Percentiles rank a stretch among this genome's conserved stretches.
Conservation (phyloP, 37 sponge, comb jelly and placozoan species). For the Dysidea cf. avara region DNA sequence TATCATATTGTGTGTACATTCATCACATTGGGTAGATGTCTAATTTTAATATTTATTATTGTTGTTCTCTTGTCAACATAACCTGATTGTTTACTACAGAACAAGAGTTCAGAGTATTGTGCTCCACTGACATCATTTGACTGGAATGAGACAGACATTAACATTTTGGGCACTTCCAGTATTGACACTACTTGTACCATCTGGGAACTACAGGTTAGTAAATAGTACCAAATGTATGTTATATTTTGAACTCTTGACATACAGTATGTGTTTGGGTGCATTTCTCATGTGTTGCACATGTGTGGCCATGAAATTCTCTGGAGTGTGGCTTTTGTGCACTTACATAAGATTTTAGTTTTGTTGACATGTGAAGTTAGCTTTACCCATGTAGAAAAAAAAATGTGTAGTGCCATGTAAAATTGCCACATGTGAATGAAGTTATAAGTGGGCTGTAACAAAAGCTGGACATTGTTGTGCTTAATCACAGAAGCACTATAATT, state of each 20-base stretch:
- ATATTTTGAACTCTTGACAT: neutral
- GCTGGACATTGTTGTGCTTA: too few relatives aligned
- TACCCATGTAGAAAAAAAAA: too few relatives aligned
- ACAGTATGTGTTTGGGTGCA: conserved; percentile 1
- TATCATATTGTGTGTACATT: neutral
- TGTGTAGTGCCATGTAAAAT: too few relatives aligned
- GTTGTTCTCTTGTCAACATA: neutral
- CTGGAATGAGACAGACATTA: conserved; percentile 95
- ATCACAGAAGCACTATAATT: too few relatives aligned
- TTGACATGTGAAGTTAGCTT: too few relatives aligned
- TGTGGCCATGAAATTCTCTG: too few relatives aligned
- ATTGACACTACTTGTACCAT: conserved; percentile 98
- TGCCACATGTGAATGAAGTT: too few relatives aligned
- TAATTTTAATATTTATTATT: neutral
- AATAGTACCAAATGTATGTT: neutral
- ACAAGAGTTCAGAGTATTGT: conserved; percentile 95
- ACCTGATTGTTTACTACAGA: conserved; percentile 38
- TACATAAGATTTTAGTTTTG: too few relatives aligned
- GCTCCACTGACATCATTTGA: conserved; percentile 97
- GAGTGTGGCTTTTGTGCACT: neutral
- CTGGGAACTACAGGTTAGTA: conserved; percentile 93
- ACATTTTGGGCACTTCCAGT: conserved; percentile 89
- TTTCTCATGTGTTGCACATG: neutral
- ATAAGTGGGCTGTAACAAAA: too few relatives aligned
- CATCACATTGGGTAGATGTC: too few relatives aligned